These are phyloP conservation scores for Solen grandis DNA, from an alignment of 1,140 invertebrate genomes.

Conservation along the genomic window DNA sequence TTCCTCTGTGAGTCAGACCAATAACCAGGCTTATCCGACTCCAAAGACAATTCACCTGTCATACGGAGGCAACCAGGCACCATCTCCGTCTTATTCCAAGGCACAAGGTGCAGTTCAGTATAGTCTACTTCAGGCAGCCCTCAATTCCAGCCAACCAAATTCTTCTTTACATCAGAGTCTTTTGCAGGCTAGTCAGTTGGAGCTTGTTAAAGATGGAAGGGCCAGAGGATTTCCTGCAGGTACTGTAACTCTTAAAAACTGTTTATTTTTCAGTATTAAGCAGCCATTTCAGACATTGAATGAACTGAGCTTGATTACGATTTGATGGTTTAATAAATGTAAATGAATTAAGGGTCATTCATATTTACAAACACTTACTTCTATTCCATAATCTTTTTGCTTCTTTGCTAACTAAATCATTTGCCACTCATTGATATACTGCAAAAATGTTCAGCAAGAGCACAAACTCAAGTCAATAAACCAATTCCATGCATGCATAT, in stretches of 20 bases:
- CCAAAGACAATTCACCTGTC: constrained; percentile 20
- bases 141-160: constrained; percentile 52
- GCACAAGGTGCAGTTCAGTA: constrained; percentile 23
- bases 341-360: too few species aligned
- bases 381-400: too few species aligned
- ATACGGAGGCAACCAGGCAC: background rate
- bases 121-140: constrained; percentile 52
- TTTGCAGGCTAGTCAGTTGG: background rate
- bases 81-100: constrained; percentile 10
- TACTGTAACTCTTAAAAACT: background rate
- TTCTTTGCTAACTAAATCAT: too few species aligned
- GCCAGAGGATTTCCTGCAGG: background rate
- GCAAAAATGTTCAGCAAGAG: too few species aligned
- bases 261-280: background rate
- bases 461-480: too few species aligned
- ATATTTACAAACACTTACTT: too few species aligned
- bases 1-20: background rate
- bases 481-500: too few species aligned
- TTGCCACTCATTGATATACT: too few species aligned
- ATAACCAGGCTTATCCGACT: background rate
- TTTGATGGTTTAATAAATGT: too few species aligned
- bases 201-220: background rate
- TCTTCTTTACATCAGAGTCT: constrained; percentile 20
- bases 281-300: background rate
- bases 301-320: background rate